These are phyloP conservation scores for Chelonoidis abingdonii DNA, from an alignment of 2,113 vertebrate genomes.

Conservation along the genomic window DNA sequence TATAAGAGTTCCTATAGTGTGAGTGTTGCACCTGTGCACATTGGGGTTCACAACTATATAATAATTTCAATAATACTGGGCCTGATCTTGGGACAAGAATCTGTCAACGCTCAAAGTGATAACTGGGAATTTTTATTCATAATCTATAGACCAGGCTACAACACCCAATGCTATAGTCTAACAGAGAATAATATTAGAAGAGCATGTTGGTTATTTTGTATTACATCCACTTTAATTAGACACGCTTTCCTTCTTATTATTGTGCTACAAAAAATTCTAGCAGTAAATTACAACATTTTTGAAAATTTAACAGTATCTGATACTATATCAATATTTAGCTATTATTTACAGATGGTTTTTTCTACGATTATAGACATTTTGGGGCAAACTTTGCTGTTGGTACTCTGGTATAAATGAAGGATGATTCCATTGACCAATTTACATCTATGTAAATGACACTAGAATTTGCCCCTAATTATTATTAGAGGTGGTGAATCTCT, in stretches of 20 bases:
- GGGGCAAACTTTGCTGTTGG: background rate
- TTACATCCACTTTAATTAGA: accelerated
- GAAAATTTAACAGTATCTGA: background rate
- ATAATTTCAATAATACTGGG: no score
- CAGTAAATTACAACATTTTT: background rate
- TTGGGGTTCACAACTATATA: no score
- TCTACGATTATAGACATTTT: accelerated
- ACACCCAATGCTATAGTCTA: background rate
- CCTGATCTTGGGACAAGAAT: no score
- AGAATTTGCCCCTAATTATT: accelerated
- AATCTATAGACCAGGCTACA: no score
- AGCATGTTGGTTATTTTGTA: background rate
- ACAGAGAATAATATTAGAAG: background rate
- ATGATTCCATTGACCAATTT: background rate
- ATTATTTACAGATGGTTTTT: background rate
- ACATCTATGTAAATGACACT: background rate
- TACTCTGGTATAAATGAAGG: background rate
- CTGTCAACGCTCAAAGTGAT: no score
- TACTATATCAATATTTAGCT: background rate
- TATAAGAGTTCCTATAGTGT: no score
- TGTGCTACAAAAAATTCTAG: background rate
- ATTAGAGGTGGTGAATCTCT: background rate
- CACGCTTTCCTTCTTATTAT: background rate
- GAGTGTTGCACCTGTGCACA: no score
- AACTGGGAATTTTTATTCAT: no score